Percentiles rank a stretch among this genome's conserved stretches.
Evolutionary conservation across 2,888 invertebrate species (phyloP).

Genomic region (Ophion ventricosus): DNA sequence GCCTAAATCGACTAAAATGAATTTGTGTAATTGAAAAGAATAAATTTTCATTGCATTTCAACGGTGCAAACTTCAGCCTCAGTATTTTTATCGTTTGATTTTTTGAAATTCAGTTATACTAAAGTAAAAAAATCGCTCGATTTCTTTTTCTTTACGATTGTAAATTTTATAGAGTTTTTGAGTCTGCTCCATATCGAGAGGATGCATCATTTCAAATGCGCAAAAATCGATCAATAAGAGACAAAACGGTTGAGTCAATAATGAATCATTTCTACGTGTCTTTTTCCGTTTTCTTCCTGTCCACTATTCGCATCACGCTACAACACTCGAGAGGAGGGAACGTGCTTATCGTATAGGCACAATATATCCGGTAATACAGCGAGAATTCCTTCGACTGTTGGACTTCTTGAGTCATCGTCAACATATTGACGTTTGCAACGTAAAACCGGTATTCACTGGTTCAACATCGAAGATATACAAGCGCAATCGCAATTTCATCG

Average conservation of each 20-base stretch:
- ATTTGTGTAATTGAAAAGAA: no score
- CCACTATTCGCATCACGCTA: conserved; percentile 43
- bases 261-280: conserved; percentile 11
- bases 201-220: conserved; percentile 13
- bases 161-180: background rate
- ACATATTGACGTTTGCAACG: conserved; percentile 1
- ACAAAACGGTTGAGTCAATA: conserved; percentile 23
- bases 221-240: conserved; percentile 15
- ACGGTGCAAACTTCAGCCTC: no score
- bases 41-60: no score
- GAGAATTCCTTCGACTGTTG: background rate
- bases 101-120: no score
- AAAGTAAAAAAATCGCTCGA: no score
- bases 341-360: background rate
- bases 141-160: background rate
- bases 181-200: background rate
- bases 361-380: background rate
- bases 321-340: background rate
- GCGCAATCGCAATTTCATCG: conserved; percentile 38
- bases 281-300: conserved; percentile 40
- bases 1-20: no score
- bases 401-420: conserved; percentile 37
- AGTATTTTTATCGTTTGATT: no score
- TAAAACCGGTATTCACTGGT: conserved; percentile 57
- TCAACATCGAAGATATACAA: conserved; percentile 17